These are phyloP conservation scores for Danio albolineatus DNA, from an alignment of 2,797 vertebrate species.

Conservation along the genomic window DNA sequence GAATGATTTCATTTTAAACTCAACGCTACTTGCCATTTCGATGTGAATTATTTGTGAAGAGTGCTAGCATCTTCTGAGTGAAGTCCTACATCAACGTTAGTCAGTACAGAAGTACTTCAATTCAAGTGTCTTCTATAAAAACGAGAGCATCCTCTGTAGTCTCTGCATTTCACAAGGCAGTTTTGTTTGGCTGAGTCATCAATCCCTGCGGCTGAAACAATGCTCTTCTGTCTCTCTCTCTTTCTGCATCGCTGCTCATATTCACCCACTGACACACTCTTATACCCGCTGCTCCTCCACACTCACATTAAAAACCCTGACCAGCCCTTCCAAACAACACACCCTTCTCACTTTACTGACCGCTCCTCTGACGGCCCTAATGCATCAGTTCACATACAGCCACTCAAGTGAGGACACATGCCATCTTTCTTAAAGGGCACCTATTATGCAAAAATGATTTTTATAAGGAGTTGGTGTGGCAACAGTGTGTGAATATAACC, in stretches of 20 bases:
- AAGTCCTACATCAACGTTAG: too few relatives aligned
- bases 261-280: conserved; percentile 6
- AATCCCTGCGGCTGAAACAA: conserved; percentile 22
- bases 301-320: background rate
- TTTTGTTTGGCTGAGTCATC: conserved; percentile 33
- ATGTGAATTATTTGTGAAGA: too few relatives aligned
- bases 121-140: background rate
- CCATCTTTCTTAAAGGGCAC: too few relatives aligned
- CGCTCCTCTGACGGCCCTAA: background rate
- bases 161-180: conserved; percentile 14
- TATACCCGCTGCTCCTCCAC: background rate
- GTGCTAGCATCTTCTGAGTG: too few relatives aligned
- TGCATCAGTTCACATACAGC: background rate
- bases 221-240: background rate
- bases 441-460: too few relatives aligned
- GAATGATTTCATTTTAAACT: too few relatives aligned
- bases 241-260: background rate
- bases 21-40: too few relatives aligned
- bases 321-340: background rate
- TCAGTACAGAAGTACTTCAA: background rate
- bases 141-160: too few relatives aligned
- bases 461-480: too few relatives aligned
- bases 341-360: background rate
- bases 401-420: too few relatives aligned
- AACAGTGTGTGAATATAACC: too few relatives aligned